Evolutionary conservation across 2,888 invertebrate genomes (phyloP), one percentile per base, ranked within the genome.

Genomic region (Argyra leucocephala): DNA sequence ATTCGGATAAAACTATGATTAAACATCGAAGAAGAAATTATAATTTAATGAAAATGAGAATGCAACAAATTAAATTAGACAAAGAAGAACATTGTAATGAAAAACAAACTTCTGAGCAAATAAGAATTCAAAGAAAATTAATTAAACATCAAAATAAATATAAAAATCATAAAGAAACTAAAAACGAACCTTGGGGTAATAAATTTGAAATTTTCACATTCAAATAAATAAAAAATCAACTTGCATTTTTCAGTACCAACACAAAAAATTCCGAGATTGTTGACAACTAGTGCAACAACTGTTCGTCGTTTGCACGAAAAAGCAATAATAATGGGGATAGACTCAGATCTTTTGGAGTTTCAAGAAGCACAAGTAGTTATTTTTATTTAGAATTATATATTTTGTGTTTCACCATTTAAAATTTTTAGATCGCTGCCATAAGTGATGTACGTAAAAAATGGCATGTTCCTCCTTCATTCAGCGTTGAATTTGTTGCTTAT

Each of bases 401-500:
- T 18, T 48, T 22, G 2, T 18, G 12, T 22, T 9, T 12, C 12
- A 31, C 36, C 5, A 22, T 62, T 59, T 22, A 62, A 7, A 21
- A 24, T 58, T 68, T 70, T n/a, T 65, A 84, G 82, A 81, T 87
- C 72, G 88, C 90, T 63, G 88, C 91, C 1, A 79, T 93, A 22
- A 87, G 88, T 5, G 96, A 96, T 74, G 88, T 93, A 6, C 85
- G 93, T 12, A 93, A 93, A 72, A 95, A 96, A 72, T 95, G 95
- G 91, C 93, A 96, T 78, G 90, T 96, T 68, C 88, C 93, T 0
- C 94, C 96, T 0, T 94, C 96, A 0, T 93, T 97, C 76, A 93
- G 91, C 62, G 91, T 94, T 0, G 96, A 96, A 78, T 98, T 95
- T 77, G 90, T 96, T 63, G 93, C 91, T 1, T 97, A 97, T 78